Percentiles rank a stretch among this genome's conserved stretches.
phyloP scores from a whole-genome alignment of 2,888 invertebrate species.

The Agriopis aurantiaria region DNA sequence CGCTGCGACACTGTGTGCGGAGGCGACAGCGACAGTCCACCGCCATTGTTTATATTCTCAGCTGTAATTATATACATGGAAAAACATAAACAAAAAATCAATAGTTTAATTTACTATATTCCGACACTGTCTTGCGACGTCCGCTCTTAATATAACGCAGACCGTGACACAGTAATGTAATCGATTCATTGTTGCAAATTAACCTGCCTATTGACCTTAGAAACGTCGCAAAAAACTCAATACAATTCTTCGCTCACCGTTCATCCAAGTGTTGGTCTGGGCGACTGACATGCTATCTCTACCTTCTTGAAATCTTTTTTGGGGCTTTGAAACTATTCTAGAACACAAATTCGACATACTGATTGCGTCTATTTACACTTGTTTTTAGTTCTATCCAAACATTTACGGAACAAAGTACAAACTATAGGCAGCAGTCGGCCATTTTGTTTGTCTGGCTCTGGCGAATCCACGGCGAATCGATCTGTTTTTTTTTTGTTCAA shows the following conservation, averaged over 20 bases:
- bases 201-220: constrained; percentile 54
- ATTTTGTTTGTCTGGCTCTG: constrained; percentile 68
- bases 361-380: constrained; percentile 48
- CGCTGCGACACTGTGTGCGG: constrained; percentile 91
- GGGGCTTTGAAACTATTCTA: constrained; percentile 91
- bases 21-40: constrained; percentile 90
- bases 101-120: constrained; percentile 2
- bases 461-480: neutral
- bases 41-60: constrained; percentile 92
- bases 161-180: constrained; percentile 48
- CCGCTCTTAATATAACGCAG: constrained; percentile 24
- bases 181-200: constrained; percentile 43
- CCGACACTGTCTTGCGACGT: constrained; percentile 4
- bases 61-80: constrained; percentile 78
- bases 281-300: constrained; percentile 91
- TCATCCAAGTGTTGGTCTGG: constrained; percentile 95
- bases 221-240: constrained; percentile 48
- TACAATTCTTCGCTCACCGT: constrained; percentile 88
- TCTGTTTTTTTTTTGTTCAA: too few relatives aligned
- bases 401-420: constrained; percentile 55
- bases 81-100: constrained; percentile 31
- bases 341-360: constrained; percentile 92
- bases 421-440: constrained; percentile 61
- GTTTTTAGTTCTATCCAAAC: constrained; percentile 60
- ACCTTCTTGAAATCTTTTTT: constrained; percentile 91